Evolutionary conservation across 2,113 vertebrate genomes (phyloP).

Genomic region (Zonotrichia leucophrys): DNA sequence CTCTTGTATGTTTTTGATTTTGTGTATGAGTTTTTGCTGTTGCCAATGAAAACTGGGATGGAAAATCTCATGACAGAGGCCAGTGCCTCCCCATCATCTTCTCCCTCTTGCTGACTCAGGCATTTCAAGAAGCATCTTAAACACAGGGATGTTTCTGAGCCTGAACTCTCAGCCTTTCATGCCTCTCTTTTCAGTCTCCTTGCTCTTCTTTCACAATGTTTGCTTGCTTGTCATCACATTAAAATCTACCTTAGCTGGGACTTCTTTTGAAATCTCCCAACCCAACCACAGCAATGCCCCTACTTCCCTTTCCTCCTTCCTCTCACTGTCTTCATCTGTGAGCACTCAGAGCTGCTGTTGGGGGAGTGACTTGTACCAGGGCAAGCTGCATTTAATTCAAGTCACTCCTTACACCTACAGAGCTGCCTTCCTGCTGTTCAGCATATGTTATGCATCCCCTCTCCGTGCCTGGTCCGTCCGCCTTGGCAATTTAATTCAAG

Average conservation of each 20-base stretch:
- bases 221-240: background rate
- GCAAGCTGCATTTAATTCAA: conserved; percentile 51
- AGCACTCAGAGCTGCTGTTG: background rate
- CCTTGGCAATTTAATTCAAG: conserved; percentile 44
- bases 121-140: background rate
- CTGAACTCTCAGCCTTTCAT: background rate
- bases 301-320: background rate
- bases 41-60: background rate
- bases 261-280: background rate
- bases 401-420: conserved; percentile 41
- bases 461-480: background rate
- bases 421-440: conserved; percentile 34
- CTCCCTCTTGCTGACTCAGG: background rate
- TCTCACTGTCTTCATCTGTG: background rate
- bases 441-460: conserved; percentile 37
- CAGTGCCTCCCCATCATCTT: background rate
- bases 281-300: background rate
- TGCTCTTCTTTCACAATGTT: background rate
- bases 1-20: background rate
- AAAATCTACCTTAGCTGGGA: background rate
- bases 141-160: background rate
- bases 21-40: background rate
- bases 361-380: background rate
- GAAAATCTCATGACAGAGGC: background rate
- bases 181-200: background rate